Conservation (phyloP, 2,888 invertebrate genomes). For the Alloscopus bannaensis region DNA sequence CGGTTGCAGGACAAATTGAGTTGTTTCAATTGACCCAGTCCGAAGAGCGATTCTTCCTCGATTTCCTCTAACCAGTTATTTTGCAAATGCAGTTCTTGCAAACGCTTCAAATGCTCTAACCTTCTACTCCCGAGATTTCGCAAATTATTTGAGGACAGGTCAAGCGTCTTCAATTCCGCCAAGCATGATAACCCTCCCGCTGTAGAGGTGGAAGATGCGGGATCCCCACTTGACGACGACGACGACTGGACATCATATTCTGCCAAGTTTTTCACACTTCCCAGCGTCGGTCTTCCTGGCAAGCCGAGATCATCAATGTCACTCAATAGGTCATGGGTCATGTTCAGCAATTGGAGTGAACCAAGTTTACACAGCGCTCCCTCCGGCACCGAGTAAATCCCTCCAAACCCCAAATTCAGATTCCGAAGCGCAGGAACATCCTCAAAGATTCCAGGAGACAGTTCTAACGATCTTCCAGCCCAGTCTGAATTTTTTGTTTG, state of each 20-base stretch:
- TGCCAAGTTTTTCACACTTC: conserved; percentile 33
- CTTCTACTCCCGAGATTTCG: conserved; percentile 83
- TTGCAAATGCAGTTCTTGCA: conserved; percentile 84
- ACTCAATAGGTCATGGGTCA: conserved; percentile 86
- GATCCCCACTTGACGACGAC: conserved; percentile 32
- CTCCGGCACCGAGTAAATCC: conserved; percentile 87
- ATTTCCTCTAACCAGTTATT: conserved; percentile 86
- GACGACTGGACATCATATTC: conserved; percentile 22
- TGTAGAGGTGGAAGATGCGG: conserved; percentile 8
- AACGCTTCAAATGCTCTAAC: conserved; percentile 82
- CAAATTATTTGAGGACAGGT: conserved; percentile 86
- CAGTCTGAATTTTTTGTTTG: conserved; percentile 87
- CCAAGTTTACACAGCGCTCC: conserved; percentile 82
- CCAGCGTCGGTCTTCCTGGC: conserved; percentile 75
- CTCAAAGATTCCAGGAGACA: conserved; percentile 84
- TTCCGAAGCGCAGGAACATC: conserved; percentile 87
- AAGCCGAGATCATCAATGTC: conserved; percentile 86
- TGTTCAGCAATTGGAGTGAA: conserved; percentile 82
- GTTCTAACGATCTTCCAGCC: conserved; percentile 86
- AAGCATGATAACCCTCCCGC: conserved; percentile 67
- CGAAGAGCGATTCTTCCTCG: conserved; percentile 85
- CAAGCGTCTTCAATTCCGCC: conserved; percentile 77
- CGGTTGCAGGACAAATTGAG: conserved; percentile 88
- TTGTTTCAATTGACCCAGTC: conserved; percentile 82
- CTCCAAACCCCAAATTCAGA: conserved; percentile 88